Base-by-base conservation (phyloP, 2,113 vertebrate species). In the Thomomys bottae region DNA sequence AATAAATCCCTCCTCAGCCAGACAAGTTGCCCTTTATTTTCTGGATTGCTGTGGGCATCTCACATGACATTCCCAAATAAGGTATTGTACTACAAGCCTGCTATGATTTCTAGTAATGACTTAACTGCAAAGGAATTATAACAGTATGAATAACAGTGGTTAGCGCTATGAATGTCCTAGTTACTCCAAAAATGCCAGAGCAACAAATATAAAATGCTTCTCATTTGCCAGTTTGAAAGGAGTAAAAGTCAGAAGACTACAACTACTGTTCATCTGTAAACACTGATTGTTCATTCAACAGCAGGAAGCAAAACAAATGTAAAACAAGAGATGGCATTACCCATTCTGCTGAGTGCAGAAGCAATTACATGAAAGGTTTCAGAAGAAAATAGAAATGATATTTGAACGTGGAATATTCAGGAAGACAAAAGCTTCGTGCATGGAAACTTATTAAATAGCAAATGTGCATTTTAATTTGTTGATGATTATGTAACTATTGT, bases 61-160 rank as follows among this genome's bases (percentile, higher is more conserved):
- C 98, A 99, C 98, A 99, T 99, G 99, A 99, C 99, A 99, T 99
- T 99, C 98, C 99, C 99, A 99, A 99, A 99, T 98, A 99, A 99
- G 99, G 99, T 98, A 98, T 98, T 98, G 98, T 97, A 98, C 98
- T 98, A 98, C 97, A 97, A 98, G 98, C 98, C 98, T 98, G 97
- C 98, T 98, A 97, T 98, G 98, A 99, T 99, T 98, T 97, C 98
- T 98, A 97, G 98, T 98, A 98, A 99, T 99, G 99, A 99, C 98
- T 99, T 98, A 99, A 99, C 97, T 97, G 97, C 98, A 97, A 97
- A 99, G 98, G 99, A 99, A 99, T 99, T 99, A 98, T 98, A 99
- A 98, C 98, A 98, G 97, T 97, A 98, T 98, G 98, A 99, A 98
- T 98, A 98, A 98, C 98, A 97, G 97, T 95, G 97, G 96, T 97